Conservation (phyloP, 2,113 vertebrate genomes). For the Pungitius pungitius region DNA sequence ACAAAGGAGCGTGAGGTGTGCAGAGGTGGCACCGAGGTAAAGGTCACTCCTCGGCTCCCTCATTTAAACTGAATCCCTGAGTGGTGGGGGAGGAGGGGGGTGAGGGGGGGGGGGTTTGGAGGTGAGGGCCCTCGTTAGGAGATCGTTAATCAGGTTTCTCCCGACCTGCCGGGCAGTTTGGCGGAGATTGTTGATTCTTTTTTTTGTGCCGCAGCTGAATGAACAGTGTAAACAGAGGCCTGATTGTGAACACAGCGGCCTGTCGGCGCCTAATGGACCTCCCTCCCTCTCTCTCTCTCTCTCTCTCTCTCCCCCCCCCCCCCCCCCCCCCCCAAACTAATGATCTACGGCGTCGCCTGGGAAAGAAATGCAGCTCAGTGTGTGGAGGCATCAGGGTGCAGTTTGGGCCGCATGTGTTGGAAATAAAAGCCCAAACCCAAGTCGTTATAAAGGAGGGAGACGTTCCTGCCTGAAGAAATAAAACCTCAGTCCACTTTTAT, state of each 20-base stretch:
- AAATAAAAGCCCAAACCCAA: too few relatives aligned
- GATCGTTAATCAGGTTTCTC: constrained; percentile 51
- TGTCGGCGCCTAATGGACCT: neutral
- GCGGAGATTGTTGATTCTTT: constrained; percentile 19
- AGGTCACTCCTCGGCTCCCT: constrained; percentile 52
- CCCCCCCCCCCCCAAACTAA: too few relatives aligned
- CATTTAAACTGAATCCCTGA: constrained; percentile 31
- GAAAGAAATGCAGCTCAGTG: too few relatives aligned
- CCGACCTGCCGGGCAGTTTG: constrained; percentile 37
- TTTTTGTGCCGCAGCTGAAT: constrained; percentile 13
- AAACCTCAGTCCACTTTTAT: too few relatives aligned
- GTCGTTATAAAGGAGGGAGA: too few relatives aligned
- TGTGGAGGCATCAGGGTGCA: too few relatives aligned
- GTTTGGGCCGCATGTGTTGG: too few relatives aligned
- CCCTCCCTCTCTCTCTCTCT: too few relatives aligned
- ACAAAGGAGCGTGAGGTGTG: neutral
- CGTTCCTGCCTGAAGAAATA: too few relatives aligned
- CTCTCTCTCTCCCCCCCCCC: too few relatives aligned
- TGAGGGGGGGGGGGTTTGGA: too few relatives aligned
- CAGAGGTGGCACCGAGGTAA: constrained; percentile 15
- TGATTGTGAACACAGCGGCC: constrained; percentile 6
- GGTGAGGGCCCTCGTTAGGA: constrained; percentile 38
- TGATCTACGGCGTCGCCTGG: too few relatives aligned
- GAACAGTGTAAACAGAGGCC: constrained; percentile 2
- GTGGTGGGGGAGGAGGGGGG: constrained; percentile 18